These are phyloP conservation scores for Dendroctonus valens DNA, from an alignment of 1,140 invertebrate genomes.

Conservation along the genomic window DNA sequence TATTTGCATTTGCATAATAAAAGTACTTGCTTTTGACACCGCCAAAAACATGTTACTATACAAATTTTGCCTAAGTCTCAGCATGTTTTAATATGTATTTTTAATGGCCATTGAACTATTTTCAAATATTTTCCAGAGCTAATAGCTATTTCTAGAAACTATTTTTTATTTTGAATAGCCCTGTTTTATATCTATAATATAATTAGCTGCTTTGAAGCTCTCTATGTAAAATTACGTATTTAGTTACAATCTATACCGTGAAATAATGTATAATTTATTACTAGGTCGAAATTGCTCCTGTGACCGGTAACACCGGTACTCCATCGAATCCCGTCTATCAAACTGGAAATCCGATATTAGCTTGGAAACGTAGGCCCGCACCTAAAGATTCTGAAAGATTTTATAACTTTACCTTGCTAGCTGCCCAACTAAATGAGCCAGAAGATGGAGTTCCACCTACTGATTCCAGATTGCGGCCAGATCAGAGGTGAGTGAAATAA, in stretches of 20 bases:
- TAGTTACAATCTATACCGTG: not conserved
- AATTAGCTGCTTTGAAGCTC: too few relatives aligned
- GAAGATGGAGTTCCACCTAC: constrained; percentile 94
- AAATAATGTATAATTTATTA: constrained; percentile 6
- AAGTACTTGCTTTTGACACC: too few relatives aligned
- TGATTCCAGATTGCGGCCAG: constrained; percentile 77
- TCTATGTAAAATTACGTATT: too few relatives aligned
- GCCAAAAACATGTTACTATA: too few relatives aligned
- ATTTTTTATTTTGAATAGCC: too few relatives aligned
- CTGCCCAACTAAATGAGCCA: constrained; percentile 93
- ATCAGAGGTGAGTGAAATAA: constrained; percentile 35
- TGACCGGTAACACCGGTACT: constrained; percentile 70
- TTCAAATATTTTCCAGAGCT: too few relatives aligned
- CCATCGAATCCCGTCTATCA: constrained; percentile 86
- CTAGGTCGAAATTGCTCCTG: constrained; percentile 78
- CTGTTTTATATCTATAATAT: too few relatives aligned
- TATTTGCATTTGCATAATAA: too few relatives aligned
- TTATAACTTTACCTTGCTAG: constrained; percentile 94
- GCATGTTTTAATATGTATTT: too few relatives aligned
- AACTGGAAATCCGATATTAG: constrained; percentile 77
- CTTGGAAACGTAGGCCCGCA: constrained; percentile 83
- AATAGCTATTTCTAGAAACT: too few relatives aligned
- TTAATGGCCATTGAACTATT: too few relatives aligned
- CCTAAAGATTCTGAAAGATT: constrained; percentile 70
- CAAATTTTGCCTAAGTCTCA: too few relatives aligned